Evolutionary conservation across 2,888 invertebrate species (phyloP).

Genomic region (Agriopis marginaria): DNA sequence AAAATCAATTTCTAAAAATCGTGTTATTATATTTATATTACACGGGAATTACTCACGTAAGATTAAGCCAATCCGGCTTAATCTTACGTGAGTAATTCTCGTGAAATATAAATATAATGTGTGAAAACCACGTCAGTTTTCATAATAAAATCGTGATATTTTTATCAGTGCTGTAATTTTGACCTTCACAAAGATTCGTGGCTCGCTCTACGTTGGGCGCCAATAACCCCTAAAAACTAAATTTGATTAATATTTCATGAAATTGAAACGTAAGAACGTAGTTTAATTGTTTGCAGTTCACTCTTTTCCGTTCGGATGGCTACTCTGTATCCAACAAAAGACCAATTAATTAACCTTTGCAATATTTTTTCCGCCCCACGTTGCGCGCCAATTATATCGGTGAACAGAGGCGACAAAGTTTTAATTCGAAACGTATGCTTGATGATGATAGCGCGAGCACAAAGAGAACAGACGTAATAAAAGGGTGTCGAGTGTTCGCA

Average conservation of each 20-base stretch:
- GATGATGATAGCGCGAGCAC: conserved; percentile 72
- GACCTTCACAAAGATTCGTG: background rate
- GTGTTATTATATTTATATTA: no score
- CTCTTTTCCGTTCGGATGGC: conserved; percentile 26
- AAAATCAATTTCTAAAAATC: no score
- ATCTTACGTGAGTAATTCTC: no score
- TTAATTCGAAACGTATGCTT: conserved; percentile 78
- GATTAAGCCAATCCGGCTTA: no score
- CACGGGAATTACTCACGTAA: no score
- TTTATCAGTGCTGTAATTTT: background rate
- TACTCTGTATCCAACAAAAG: conserved; percentile 35
- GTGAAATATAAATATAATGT: no score
- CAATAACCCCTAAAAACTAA: conserved; percentile 3
- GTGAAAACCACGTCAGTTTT: no score
- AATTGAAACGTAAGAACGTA: conserved; percentile 18
- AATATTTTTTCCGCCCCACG: conserved; percentile 54
- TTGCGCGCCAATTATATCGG: conserved; percentile 66
- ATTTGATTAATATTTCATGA: conserved; percentile 26
- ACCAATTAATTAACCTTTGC: conserved; percentile 37
- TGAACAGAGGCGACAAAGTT: conserved; percentile 66
- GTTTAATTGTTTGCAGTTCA: conserved; percentile 28
- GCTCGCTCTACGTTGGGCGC: conserved; percentile 3
- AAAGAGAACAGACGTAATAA: conserved; percentile 81
- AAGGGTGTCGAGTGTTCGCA: conserved; percentile 78
- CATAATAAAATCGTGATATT: background rate